Evolutionary conservation across 2,113 vertebrate genomes (phyloP).

Genomic region (Synchiropus splendidus): DNA sequence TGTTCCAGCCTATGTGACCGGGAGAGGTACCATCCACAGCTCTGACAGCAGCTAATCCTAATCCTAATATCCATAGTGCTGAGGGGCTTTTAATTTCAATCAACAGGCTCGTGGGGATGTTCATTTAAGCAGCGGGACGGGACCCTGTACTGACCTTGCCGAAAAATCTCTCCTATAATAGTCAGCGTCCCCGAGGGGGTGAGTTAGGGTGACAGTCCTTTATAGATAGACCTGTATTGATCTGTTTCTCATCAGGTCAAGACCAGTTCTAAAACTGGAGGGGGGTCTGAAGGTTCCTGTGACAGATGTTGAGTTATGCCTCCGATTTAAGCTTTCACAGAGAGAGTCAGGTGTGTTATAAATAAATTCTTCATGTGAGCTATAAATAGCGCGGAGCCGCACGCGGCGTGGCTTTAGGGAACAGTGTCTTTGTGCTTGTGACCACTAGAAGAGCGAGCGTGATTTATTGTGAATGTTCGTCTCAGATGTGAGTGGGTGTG

Average conservation of each 20-base stretch:
- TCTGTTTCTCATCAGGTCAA: constrained; percentile 29
- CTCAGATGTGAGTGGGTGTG: no score
- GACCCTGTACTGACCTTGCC: constrained; percentile 28
- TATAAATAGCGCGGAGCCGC: no score
- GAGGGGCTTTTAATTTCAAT: constrained; percentile 16
- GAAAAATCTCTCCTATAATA: neutral
- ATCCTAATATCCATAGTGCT: constrained; percentile 28
- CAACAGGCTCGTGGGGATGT: constrained; percentile 5
- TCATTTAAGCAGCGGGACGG: constrained; percentile 9
- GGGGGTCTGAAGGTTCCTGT: constrained; percentile 19
- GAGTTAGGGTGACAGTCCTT: constrained; percentile 26
- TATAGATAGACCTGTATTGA: constrained; percentile 24
- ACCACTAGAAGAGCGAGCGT: no score
- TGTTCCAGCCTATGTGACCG: constrained; percentile 29
- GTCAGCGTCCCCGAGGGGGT: constrained; percentile 6
- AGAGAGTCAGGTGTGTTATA: constrained; percentile 2
- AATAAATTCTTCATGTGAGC: no score
- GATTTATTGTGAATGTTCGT: no score
- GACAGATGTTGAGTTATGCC: constrained; percentile 5
- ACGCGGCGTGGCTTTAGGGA: no score
- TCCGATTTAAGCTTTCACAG: neutral
- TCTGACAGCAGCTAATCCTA: constrained; percentile 36
- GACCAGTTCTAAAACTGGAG: constrained; percentile 29
- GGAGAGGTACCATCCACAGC: constrained; percentile 29
- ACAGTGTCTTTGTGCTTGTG: no score